A percentile compares a stretch with the other conserved stretches of the same genome.
Evolutionary conservation across 2,888 invertebrate genomes (phyloP).

Genomic region (Therioaphis trifolii): DNA sequence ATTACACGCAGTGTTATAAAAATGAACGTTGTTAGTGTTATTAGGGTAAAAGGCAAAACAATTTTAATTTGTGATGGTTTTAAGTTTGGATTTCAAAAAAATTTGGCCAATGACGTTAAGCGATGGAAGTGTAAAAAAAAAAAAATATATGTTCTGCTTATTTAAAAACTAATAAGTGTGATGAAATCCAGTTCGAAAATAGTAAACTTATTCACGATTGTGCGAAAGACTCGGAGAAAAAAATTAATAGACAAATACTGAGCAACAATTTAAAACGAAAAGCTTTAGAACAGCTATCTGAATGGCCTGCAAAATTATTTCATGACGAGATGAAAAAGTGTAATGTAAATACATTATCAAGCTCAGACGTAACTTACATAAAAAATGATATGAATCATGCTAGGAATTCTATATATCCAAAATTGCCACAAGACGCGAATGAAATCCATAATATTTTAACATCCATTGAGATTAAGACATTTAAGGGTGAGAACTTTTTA

Average conservation of each 20-base stretch:
- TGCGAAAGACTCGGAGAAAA: background rate
- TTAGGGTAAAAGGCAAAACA: too few relatives aligned
- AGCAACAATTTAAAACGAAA: slow-evolving; percentile 1
- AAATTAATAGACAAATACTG: background rate
- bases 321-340: background rate
- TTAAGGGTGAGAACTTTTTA: background rate
- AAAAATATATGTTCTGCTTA: too few relatives aligned
- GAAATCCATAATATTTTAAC: background rate
- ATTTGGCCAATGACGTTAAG: too few relatives aligned
- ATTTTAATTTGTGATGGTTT: too few relatives aligned
- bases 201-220: background rate
- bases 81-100: too few relatives aligned
- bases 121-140: too few relatives aligned
- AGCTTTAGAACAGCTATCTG: slow-evolving; percentile 7
- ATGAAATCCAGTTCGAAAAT: too few relatives aligned
- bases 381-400: background rate
- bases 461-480: background rate
- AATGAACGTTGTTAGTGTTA: too few relatives aligned
- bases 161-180: too few relatives aligned
- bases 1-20: too few relatives aligned
- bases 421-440: background rate
- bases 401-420: background rate
- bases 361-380: background rate
- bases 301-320: slow-evolving; percentile 4
- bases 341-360: slow-evolving; percentile 1